Conservation (phyloP, 2,113 vertebrate species). For the Muntiacus muntjak region DNA sequence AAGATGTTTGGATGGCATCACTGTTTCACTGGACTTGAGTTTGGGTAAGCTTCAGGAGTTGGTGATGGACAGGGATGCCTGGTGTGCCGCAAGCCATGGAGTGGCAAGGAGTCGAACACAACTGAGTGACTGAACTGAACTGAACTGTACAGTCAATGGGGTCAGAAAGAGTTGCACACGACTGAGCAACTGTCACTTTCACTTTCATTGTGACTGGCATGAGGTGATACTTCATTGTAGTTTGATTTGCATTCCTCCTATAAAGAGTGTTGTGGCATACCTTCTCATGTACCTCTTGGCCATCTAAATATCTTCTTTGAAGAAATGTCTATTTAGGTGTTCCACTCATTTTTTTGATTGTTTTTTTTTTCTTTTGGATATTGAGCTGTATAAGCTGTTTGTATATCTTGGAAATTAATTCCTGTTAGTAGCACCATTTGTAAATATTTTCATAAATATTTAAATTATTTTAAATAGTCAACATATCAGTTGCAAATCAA, state of each 20-base stretch:
- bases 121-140: not conserved
- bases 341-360: not conserved
- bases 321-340: not conserved
- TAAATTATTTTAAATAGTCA: not conserved
- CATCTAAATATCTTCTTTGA: not conserved
- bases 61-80: not conserved
- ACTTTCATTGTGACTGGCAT: not conserved
- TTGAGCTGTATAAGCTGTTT: not conserved
- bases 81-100: not conserved
- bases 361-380: not conserved
- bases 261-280: not conserved
- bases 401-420: not conserved
- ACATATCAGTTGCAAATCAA: not conserved
- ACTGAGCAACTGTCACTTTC: not conserved
- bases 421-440: not conserved
- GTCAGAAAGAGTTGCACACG: not conserved
- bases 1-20: not conserved
- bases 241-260: not conserved
- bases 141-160: not conserved
- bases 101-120: not conserved
- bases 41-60: not conserved
- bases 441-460: not conserved
- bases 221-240: not conserved
- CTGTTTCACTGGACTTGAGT: not conserved
- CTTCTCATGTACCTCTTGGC: not conserved